These are phyloP conservation scores for Bombus picipes DNA, from an alignment of 1,140 invertebrate genomes.

Conservation along the genomic window DNA sequence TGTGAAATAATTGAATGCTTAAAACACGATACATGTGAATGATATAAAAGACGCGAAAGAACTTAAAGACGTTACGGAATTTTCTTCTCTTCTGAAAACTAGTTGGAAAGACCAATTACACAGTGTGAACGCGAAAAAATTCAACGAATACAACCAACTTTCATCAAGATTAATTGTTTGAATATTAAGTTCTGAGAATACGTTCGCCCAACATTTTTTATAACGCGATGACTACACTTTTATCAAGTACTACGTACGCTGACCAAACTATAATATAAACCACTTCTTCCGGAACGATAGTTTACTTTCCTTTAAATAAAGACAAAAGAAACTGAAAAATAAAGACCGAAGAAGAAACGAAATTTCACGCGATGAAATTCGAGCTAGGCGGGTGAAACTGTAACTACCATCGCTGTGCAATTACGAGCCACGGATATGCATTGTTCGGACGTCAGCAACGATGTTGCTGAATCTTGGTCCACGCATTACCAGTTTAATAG, in stretches of 20 bases:
- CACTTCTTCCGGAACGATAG: conserved; percentile 29
- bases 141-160: no score
- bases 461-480: background rate
- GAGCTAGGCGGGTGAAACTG: background rate
- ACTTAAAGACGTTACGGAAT: no score
- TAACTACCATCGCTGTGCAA: background rate
- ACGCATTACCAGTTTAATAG: background rate
- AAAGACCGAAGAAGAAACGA: no score
- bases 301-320: conserved; percentile 5
- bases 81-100: no score
- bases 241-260: background rate
- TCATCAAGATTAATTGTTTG: no score
- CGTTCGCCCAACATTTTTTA: background rate
- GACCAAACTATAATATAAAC: background rate
- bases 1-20: no score
- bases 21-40: no score
- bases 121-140: no score
- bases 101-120: no score
- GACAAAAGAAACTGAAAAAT: background rate
- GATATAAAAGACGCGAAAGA: no score
- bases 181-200: no score
- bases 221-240: background rate
- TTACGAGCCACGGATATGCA: background rate
- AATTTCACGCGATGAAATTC: background rate
- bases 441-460: background rate